Evolutionary conservation across 1,140 invertebrate genomes (phyloP).

Genomic region (Metopolophium dirhodum): DNA sequence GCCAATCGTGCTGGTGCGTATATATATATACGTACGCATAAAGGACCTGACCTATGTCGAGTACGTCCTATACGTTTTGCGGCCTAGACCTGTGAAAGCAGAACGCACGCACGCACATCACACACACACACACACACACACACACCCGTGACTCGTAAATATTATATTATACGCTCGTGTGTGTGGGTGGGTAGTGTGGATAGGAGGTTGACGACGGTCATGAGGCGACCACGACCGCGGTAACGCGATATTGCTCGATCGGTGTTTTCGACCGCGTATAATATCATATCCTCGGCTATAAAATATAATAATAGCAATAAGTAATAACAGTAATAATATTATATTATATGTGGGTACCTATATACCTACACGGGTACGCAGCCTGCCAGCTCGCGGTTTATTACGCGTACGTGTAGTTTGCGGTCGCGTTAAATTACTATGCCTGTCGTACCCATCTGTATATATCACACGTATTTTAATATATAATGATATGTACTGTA

Average conservation of each 20-base stretch:
- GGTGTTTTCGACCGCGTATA: not conserved
- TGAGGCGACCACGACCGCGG: not conserved
- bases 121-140: not conserved
- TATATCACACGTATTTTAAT: not conserved
- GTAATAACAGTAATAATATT: conserved; percentile 15
- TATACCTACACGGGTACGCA: not conserved
- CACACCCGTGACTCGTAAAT: not conserved
- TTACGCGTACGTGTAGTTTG: conserved; percentile 8
- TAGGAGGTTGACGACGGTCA: not conserved
- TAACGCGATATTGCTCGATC: not conserved
- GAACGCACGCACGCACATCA: not conserved
- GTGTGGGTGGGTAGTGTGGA: not conserved
- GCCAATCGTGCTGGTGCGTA: not conserved
- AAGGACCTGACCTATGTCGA: not conserved
- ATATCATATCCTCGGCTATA: not conserved
- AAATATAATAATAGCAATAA: not conserved
- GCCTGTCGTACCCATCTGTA: not conserved
- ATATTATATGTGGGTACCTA: not conserved
- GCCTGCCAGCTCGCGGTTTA: not conserved
- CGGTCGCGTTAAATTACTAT: conserved; percentile 21
- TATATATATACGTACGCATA: not conserved
- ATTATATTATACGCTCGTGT: not conserved
- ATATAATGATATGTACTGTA: not conserved
- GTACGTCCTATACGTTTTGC: not conserved
- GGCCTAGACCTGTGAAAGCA: not conserved